These are phyloP conservation scores for Pterois miles DNA, from an alignment of 2,797 vertebrate genomes.

Conservation along the genomic window DNA sequence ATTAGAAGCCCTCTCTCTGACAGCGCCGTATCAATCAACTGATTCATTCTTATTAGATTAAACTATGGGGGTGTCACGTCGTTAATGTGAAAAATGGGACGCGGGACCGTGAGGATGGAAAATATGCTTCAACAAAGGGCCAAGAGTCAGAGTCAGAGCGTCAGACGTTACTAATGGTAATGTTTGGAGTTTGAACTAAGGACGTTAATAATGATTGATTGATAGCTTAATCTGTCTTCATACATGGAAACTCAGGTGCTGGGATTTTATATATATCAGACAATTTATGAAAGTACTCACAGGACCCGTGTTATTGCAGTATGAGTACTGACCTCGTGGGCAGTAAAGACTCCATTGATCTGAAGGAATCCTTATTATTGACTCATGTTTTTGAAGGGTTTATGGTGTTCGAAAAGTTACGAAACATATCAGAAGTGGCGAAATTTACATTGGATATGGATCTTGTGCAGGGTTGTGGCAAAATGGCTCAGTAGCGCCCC, in stretches of 20 bases:
- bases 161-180: slow-evolving; percentile 62
- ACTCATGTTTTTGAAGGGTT: not conserved
- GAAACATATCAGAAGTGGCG: too few species aligned
- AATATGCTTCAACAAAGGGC: slow-evolving; percentile 69
- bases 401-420: too few species aligned
- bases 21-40: slow-evolving; percentile 75
- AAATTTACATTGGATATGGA: too few species aligned
- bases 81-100: slow-evolving; percentile 78
- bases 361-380: not conserved
- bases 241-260: slow-evolving; percentile 22
- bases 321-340: not conserved
- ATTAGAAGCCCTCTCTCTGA: slow-evolving; percentile 61
- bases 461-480: too few species aligned
- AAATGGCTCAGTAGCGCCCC: too few species aligned
- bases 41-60: slow-evolving; percentile 77
- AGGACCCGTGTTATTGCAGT: not conserved
- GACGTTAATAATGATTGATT: slow-evolving; percentile 56
- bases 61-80: slow-evolving; percentile 69
- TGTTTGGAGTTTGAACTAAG: slow-evolving; percentile 61
- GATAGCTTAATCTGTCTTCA: slow-evolving; percentile 49
- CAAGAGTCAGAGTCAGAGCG: slow-evolving; percentile 65
- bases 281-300: not conserved
- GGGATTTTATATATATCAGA: not conserved
- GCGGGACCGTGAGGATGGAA: slow-evolving; percentile 54
- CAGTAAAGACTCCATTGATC: too few species aligned